A percentile compares a stretch with the other conserved stretches of the same genome.
phyloP scores from a whole-genome alignment of 2,888 invertebrate genomes.

The Lasioglossum morio region DNA sequence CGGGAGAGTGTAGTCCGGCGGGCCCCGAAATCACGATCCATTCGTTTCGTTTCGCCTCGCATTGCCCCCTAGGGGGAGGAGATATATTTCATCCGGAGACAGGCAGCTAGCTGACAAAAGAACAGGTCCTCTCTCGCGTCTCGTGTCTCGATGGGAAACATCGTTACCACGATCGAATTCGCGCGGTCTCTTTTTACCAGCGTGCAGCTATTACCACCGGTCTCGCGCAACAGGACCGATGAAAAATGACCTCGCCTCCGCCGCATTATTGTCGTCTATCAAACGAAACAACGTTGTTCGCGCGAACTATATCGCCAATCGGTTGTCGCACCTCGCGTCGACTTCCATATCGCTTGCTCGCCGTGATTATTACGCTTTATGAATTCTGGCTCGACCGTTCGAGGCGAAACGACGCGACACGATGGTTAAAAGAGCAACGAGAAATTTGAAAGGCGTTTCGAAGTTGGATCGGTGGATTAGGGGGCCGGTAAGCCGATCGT shows the following conservation, averaged over 20 bases:
- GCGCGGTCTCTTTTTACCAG: conserved; percentile 27
- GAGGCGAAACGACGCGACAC: background rate
- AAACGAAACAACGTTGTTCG: background rate
- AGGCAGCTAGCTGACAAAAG: conserved; percentile 51
- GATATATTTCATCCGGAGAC: conserved; percentile 61
- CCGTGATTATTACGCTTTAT: background rate
- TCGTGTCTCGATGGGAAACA: conserved; percentile 50
- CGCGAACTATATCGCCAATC: background rate
- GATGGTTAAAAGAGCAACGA: background rate
- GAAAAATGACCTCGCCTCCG: conserved; percentile 8
- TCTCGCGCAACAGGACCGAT: conserved; percentile 12
- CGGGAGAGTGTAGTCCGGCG: conserved; percentile 22
- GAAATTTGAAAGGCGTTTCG: conserved; percentile 16
- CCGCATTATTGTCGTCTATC: background rate
- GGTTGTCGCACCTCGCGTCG: background rate
- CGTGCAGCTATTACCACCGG: conserved; percentile 20
- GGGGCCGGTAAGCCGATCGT: background rate
- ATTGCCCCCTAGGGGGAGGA: conserved; percentile 41
- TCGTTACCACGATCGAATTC: conserved; percentile 57
- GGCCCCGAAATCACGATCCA: conserved; percentile 65
- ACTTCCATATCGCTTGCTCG: background rate
- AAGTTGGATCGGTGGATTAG: conserved; percentile 8
- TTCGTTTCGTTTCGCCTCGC: conserved; percentile 53
- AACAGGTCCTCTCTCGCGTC: conserved; percentile 19
- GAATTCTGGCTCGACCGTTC: background rate